A percentile compares a stretch with the other conserved stretches of the same genome.
Evolutionary conservation across 2,797 vertebrate species (phyloP).

Genomic region (Natrix natrix): DNA sequence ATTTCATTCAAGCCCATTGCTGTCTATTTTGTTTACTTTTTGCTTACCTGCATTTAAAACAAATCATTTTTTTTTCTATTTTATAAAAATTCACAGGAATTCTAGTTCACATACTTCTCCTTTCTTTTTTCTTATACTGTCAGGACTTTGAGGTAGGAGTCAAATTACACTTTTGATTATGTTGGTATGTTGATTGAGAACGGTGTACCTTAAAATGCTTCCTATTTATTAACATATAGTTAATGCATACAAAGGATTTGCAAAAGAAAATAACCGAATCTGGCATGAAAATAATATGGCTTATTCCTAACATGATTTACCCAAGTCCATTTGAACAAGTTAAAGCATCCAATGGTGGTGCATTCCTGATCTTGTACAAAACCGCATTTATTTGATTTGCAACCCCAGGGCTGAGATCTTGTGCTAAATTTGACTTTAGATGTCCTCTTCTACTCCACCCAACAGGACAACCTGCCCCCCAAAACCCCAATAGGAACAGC

Average conservation of each 20-base stretch:
- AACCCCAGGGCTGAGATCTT: background rate
- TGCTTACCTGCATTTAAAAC: background rate
- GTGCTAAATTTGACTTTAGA: background rate
- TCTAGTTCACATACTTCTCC: background rate
- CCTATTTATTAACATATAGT: background rate
- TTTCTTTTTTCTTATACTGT: background rate
- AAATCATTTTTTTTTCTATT: background rate
- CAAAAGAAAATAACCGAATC: background rate
- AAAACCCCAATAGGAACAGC: background rate
- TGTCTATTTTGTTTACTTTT: background rate
- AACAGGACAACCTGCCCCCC: background rate
- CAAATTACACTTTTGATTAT: background rate
- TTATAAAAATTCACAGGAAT: background rate
- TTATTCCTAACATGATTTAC: background rate
- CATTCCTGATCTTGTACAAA: background rate
- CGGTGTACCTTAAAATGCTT: background rate
- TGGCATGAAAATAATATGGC: background rate
- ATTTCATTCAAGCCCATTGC: background rate
- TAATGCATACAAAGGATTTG: background rate
- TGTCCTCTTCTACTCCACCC: background rate
- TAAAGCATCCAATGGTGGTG: background rate
- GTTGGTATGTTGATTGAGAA: background rate
- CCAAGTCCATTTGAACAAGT: background rate
- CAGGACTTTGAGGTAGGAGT: background rate
- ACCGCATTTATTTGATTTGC: background rate